Percentiles rank a stretch among this genome's conserved stretches.
Conservation (phyloP, 2,113 vertebrate species). For the Campylorhamphus procurvoides region DNA sequence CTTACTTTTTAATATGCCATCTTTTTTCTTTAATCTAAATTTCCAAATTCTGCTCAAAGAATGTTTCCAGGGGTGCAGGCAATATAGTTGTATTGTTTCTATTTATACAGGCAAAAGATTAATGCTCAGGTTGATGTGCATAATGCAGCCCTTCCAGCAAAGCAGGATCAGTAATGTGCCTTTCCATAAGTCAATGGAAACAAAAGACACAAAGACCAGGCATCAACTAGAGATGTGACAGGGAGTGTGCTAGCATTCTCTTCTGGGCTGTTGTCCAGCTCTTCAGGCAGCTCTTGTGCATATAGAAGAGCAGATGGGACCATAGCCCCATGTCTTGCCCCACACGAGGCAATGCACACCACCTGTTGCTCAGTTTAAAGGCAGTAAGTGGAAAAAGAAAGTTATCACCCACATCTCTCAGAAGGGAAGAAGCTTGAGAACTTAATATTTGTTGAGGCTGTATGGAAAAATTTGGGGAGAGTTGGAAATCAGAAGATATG, state of each 20-base stretch:
- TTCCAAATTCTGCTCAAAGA: background rate
- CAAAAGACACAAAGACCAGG: background rate
- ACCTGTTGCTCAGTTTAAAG: background rate
- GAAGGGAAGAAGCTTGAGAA: background rate
- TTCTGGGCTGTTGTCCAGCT: background rate
- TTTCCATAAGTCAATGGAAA: background rate
- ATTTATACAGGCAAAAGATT: background rate
- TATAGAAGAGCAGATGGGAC: background rate
- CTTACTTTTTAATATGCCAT: background rate
- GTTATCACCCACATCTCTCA: background rate
- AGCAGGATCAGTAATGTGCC: background rate
- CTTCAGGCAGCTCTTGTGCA: background rate
- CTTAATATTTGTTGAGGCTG: background rate
- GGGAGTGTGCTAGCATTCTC: background rate
- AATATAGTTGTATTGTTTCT: background rate
- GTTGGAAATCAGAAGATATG: background rate
- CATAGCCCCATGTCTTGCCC: background rate
- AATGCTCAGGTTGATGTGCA: background rate
- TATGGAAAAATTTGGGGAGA: background rate
- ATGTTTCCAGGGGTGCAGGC: background rate
- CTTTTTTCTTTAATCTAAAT: conserved; percentile 10
- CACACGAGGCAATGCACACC: background rate
- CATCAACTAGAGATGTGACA: background rate
- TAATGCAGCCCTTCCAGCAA: conserved; percentile 11
- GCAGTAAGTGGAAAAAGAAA: background rate